These are phyloP conservation scores for Phylloscopus trochilus DNA, from an alignment of 2,113 vertebrate genomes.

Conservation along the genomic window DNA sequence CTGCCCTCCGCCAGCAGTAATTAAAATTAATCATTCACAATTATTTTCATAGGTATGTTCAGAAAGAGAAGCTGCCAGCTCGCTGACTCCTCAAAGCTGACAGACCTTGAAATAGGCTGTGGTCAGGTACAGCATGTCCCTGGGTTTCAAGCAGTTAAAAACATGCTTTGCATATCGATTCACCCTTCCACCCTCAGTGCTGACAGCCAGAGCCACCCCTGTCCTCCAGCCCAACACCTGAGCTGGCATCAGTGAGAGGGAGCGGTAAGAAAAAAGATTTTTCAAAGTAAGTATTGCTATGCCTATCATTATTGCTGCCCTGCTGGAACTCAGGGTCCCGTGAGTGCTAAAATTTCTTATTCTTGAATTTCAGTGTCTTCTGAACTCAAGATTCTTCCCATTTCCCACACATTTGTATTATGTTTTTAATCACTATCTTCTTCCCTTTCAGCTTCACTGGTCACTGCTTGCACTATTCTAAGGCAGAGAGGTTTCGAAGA, in stretches of 20 bases:
- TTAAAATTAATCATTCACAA: constrained; percentile 63
- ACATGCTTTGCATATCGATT: constrained; percentile 38
- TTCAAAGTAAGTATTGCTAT: not conserved
- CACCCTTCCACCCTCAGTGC: accelerated
- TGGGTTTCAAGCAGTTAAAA: constrained; percentile 50
- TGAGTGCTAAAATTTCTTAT: not conserved
- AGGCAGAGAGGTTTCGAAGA: not conserved
- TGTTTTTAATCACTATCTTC: constrained; percentile 14
- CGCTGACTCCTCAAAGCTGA: constrained; percentile 29
- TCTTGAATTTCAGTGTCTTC: not conserved
- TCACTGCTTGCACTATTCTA: not conserved
- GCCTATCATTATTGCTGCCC: not conserved
- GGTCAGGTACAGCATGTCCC: not conserved
- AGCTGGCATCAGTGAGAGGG: not conserved
- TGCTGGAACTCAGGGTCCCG: not conserved
- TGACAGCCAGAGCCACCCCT: not conserved
- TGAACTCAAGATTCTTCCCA: not conserved
- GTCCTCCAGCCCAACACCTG: not conserved
- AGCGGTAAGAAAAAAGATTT: not conserved
- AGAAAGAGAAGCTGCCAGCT: constrained; percentile 1
- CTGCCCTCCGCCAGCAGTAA: constrained; percentile 33
- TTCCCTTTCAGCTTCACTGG: not conserved
- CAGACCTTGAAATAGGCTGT: constrained; percentile 64
- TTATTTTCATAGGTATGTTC: constrained; percentile 49
- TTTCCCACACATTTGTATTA: not conserved